A percentile compares a stretch with the other conserved stretches of the same genome.
These are phyloP conservation scores for Lissonota sp. DNA, from an alignment of 2,888 invertebrate genomes.

Conservation along the genomic window DNA sequence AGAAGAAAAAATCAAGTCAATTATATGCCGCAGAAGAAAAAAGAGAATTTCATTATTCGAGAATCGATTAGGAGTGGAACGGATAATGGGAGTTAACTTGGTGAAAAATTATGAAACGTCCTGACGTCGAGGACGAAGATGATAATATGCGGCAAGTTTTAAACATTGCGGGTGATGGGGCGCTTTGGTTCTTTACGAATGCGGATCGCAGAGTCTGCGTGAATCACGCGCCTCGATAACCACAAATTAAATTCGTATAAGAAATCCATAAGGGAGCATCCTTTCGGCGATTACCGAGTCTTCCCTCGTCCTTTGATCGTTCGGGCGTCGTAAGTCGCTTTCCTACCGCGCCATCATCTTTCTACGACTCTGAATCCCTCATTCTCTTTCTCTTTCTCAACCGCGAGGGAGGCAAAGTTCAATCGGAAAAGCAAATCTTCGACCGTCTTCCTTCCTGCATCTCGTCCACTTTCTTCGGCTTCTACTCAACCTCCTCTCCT, in stretches of 20 bases:
- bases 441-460: conserved; percentile 61
- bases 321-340: conserved; percentile 81
- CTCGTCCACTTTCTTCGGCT: conserved; percentile 52
- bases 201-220: conserved; percentile 59
- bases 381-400: conserved; percentile 40
- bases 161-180: conserved; percentile 21
- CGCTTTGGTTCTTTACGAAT: conserved; percentile 45
- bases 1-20: background rate
- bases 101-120: background rate
- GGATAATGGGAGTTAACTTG: conserved; percentile 28
- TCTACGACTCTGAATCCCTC: conserved; percentile 52
- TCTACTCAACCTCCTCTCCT: conserved; percentile 49
- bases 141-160: conserved; percentile 52
- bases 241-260: conserved; percentile 82
- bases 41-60: background rate
- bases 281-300: conserved; percentile 78
- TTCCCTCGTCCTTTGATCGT: conserved; percentile 79
- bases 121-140: conserved; percentile 12
- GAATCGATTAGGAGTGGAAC: conserved; percentile 28
- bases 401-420: conserved; percentile 74
- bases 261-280: conserved; percentile 81
- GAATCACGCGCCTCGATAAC: conserved; percentile 77
- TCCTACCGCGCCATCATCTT: conserved; percentile 13
- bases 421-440: conserved; percentile 83
- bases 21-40: background rate